These are phyloP conservation scores for Podargus strigoides DNA, from an alignment of 2,797 vertebrate genomes.

Conservation along the genomic window DNA sequence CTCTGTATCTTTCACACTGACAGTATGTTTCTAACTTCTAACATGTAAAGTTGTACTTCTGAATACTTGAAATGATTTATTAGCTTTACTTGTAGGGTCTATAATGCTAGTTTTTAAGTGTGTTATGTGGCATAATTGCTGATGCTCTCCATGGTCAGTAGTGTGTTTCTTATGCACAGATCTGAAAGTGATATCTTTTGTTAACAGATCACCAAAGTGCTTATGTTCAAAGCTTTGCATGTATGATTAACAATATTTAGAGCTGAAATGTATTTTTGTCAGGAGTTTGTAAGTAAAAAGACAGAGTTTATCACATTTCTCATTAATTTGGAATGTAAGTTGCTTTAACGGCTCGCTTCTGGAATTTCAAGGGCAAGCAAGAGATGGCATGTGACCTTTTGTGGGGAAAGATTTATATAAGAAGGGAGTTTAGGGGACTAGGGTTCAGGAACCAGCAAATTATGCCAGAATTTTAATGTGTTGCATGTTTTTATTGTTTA, in stretches of 20 bases:
- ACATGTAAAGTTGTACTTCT: neutral
- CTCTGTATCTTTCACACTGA: neutral
- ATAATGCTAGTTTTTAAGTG: neutral
- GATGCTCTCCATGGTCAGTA: neutral
- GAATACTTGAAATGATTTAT: neutral
- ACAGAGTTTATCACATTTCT: slow-evolving; percentile 61
- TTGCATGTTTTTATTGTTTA: slow-evolving; percentile 19
- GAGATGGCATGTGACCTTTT: slow-evolving; percentile 69
- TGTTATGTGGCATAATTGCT: neutral
- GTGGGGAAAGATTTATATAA: slow-evolving; percentile 65
- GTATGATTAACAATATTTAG: neutral
- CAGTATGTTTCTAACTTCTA: neutral
- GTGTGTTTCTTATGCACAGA: neutral
- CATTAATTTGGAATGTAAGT: slow-evolving; percentile 72
- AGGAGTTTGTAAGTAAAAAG: slow-evolving; percentile 13
- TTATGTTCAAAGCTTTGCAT: neutral
- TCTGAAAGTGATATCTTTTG: neutral
- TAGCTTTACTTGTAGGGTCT: neutral
- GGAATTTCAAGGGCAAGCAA: slow-evolving; percentile 66
- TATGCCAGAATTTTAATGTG: slow-evolving; percentile 51
- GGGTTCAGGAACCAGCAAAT: slow-evolving; percentile 58
- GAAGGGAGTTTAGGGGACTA: slow-evolving; percentile 47
- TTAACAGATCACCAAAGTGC: neutral
- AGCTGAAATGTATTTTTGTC: slow-evolving; percentile 28
- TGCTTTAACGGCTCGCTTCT: slow-evolving; percentile 58